A percentile compares a stretch with the other conserved stretches of the same genome.
phyloP scores from a whole-genome alignment of 2,113 vertebrate species.

The Malurus alboscapulatus region DNA sequence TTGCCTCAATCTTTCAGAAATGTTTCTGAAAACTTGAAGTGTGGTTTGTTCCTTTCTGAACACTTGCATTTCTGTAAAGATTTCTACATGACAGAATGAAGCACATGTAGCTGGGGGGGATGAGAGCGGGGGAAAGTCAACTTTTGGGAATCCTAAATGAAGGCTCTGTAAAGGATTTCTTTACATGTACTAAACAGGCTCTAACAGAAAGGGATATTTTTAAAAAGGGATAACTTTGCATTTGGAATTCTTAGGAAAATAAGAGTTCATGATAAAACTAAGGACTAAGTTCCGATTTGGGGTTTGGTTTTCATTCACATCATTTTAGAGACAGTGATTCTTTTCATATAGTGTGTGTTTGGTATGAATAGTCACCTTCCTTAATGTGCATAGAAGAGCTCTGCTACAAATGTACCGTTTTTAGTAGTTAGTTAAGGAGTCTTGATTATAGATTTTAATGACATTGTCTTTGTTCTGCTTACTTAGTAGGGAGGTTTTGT shows the following conservation, averaged over 20 bases:
- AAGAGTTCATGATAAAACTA: background rate
- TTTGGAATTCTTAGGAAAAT: background rate
- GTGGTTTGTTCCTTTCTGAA: background rate
- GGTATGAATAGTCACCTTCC: background rate
- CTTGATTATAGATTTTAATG: background rate
- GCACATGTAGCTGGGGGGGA: background rate
- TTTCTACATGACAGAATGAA: background rate
- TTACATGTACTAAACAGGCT: background rate
- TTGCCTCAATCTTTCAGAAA: background rate
- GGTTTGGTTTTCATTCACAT: background rate
- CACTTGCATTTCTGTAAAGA: background rate
- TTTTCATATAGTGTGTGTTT: background rate
- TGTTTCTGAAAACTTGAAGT: background rate
- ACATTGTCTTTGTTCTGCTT: background rate
- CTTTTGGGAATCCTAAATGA: background rate
- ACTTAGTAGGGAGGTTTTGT: background rate
- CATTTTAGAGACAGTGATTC: background rate
- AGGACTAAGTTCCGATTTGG: background rate
- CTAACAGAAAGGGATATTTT: background rate
- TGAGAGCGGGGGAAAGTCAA: background rate
- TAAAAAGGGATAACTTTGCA: fast-evolving
- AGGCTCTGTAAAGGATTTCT: background rate
- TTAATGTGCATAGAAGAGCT: background rate
- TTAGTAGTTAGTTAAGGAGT: background rate
- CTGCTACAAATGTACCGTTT: background rate